These are phyloP conservation scores for Melanotaenia parkinsoni DNA, from an alignment of 2,797 vertebrate genomes.

Conservation along the genomic window DNA sequence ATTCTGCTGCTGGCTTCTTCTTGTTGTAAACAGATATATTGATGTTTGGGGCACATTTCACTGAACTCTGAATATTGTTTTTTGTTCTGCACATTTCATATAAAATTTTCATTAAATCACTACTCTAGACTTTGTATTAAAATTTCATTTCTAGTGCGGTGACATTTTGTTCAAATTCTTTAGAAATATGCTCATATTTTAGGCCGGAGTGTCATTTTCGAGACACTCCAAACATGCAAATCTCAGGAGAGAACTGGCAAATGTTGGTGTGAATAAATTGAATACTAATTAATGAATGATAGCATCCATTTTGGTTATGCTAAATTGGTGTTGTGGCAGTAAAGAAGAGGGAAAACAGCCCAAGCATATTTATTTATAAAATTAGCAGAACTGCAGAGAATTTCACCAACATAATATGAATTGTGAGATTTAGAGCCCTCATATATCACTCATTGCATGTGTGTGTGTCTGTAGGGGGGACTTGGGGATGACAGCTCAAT, in stretches of 20 bases:
- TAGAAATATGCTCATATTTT: not conserved
- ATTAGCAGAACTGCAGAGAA: not conserved
- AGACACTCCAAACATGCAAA: not conserved
- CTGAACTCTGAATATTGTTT: not conserved
- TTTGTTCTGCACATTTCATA: constrained; percentile 6
- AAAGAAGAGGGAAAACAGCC: not conserved
- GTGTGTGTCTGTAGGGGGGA: not conserved
- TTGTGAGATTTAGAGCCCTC: not conserved
- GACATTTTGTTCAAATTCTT: not conserved
- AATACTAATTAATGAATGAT: constrained; percentile 1
- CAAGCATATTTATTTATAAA: not conserved
- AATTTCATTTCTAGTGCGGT: not conserved
- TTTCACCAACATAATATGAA: not conserved
- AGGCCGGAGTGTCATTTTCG: not conserved
- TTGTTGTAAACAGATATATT: constrained; percentile 12
- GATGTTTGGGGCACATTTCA: constrained; percentile 10
- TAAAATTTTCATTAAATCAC: not conserved
- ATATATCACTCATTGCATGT: not conserved
- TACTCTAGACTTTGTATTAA: not conserved
- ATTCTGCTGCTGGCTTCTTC: constrained; percentile 14
- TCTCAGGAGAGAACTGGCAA: not conserved
- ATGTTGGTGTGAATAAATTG: not conserved
- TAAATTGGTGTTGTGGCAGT: constrained; percentile 2
- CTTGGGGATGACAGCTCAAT: constrained; percentile 38
- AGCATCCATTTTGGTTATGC: not conserved